Conservation (phyloP, 2,888 invertebrate species). For the Tenthredo livida region DNA sequence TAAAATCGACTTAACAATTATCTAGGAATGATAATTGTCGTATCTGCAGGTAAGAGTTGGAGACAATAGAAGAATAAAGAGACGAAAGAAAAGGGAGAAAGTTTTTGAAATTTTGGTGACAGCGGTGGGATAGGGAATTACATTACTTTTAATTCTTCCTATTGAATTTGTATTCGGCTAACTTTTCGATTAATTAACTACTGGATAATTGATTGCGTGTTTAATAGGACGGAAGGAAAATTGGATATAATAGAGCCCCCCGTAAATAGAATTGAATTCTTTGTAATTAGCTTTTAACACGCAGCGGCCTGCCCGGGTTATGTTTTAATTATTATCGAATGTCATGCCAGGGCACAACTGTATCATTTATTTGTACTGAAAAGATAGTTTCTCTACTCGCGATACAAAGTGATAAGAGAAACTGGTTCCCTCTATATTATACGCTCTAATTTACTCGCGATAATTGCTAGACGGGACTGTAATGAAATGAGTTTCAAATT, state of each 20-base stretch:
- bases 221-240: conserved; percentile 2
- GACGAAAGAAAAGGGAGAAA: neutral
- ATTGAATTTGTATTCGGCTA: neutral
- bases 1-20: neutral
- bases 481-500: neutral
- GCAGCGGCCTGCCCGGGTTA: neutral
- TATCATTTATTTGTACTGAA: neutral
- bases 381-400: neutral
- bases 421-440: neutral
- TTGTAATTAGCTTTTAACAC: neutral
- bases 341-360: neutral
- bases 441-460: neutral
- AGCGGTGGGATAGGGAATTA: neutral
- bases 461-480: neutral
- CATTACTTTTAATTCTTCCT: neutral
- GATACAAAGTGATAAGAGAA: neutral
- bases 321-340: neutral
- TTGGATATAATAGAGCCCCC: neutral
- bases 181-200: neutral
- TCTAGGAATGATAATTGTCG: neutral
- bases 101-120: neutral
- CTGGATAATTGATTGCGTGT: neutral
- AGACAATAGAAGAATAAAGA: neutral
- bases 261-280: neutral
- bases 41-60: neutral